These are phyloP conservation scores for Agrypnus murinus DNA, from an alignment of 2,888 invertebrate species.

Conservation along the genomic window DNA sequence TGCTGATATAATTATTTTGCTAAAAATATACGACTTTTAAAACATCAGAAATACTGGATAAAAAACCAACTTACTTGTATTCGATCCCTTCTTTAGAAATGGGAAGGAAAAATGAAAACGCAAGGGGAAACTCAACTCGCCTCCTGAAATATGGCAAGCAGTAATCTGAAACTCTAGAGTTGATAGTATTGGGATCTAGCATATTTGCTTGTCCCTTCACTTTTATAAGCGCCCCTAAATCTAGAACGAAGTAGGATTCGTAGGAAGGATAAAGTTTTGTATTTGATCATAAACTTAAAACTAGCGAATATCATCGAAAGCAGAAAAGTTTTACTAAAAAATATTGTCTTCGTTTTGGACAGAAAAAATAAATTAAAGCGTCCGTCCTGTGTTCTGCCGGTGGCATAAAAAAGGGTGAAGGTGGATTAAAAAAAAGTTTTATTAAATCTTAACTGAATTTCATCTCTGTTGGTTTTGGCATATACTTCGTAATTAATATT, in stretches of 20 bases:
- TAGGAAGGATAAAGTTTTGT: slow-evolving; percentile 48
- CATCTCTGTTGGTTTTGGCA: no score
- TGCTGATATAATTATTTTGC: background rate
- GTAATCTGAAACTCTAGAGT: slow-evolving; percentile 27
- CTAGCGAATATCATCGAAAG: slow-evolving; percentile 43
- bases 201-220: slow-evolving; percentile 50
- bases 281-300: slow-evolving; percentile 48
- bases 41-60: no score
- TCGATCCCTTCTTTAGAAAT: no score
- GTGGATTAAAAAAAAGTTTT: no score
- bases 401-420: no score
- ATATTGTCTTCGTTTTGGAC: slow-evolving; percentile 44
- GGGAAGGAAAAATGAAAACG: slow-evolving; percentile 1
- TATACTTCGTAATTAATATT: slow-evolving; percentile 37
- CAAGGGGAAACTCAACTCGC: slow-evolving; percentile 5
- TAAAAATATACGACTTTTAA: background rate
- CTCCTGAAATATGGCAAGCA: slow-evolving; percentile 14
- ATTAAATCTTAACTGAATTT: no score
- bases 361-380: no score
- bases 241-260: slow-evolving; percentile 44
- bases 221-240: slow-evolving; percentile 51
- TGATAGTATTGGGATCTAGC: slow-evolving; percentile 40
- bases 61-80: no score
- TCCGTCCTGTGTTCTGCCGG: no score
- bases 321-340: slow-evolving; percentile 42